These are phyloP conservation scores for Philypnodon macrostomus DNA, from an alignment of 2,797 vertebrate genomes.

Conservation along the genomic window DNA sequence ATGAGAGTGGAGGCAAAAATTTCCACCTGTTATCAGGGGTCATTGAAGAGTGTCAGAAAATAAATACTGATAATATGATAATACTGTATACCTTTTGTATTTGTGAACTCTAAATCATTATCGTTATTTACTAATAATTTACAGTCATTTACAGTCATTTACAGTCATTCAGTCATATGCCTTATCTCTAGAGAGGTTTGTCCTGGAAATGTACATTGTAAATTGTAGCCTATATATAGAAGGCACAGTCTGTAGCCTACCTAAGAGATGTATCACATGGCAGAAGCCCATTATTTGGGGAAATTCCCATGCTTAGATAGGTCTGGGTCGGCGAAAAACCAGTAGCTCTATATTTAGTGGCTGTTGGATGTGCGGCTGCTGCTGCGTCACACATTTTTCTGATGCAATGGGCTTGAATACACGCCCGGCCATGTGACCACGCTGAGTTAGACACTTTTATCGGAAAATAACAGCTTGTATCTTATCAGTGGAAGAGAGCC, in stretches of 20 bases:
- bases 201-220: neutral
- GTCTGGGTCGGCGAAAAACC: constrained; percentile 40
- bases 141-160: too few species aligned
- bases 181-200: neutral
- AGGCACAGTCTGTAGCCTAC: neutral
- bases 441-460: constrained; percentile 5
- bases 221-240: neutral
- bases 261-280: constrained; percentile 16
- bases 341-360: constrained; percentile 67
- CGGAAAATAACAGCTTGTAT: neutral
- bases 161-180: neutral
- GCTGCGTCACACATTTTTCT: constrained; percentile 64
- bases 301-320: constrained; percentile 41
- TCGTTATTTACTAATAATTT: too few species aligned
- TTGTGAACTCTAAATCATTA: too few species aligned
- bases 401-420: constrained; percentile 56
- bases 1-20: constrained; percentile 45
- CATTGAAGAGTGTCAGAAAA: constrained; percentile 12
- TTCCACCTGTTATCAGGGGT: constrained; percentile 65
- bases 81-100: too few species aligned
- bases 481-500: constrained; percentile 19
- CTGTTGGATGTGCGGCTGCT: constrained; percentile 37
- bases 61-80: too few species aligned
- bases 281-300: constrained; percentile 7
- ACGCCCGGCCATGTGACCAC: constrained; percentile 45